Base-by-base conservation (phyloP, 2,113 vertebrate genomes). In the Dicaeum eximium region DNA sequence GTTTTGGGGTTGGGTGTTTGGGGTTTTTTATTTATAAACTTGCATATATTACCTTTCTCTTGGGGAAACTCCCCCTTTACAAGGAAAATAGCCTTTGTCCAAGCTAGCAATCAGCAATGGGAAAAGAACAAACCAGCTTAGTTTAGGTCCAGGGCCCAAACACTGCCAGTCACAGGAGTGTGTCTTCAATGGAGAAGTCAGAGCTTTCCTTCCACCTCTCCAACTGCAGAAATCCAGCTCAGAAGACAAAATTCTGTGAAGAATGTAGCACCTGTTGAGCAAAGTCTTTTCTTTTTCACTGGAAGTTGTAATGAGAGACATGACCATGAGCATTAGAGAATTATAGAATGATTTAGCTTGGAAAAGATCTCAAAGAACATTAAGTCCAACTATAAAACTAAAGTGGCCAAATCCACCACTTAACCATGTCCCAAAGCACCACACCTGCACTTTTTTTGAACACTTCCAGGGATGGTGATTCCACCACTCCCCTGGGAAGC, bases 331-430 rank as follows among this genome's bases (percentile, higher is more conserved):
- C 28, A 61, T 40, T 13, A 62, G 30, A 69, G 24, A 81, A 66
- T 30, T 45, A 45, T 15, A 61, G 35, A 50, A 62, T 50, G 4
- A 50, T 48, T 42, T 37, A 28, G 13, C 8, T 12, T 70, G 48
- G 35, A 56, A 82, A 75, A 56, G 10, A 48, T 17, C 31, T 56
- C 71, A 56, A 42, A 56, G 40, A 33, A 20, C 15, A 24, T 33
- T 3, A 77, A 56, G 31, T 70, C 18, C 71, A 75, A 42, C 35
- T 31, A 56, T 70, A 61, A 54, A 40, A 27, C 15, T 37, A 37
- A 16, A 18, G 37, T 0, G 0, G 18, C 31, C 40, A 83, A 33
- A 60, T 62, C 50, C 48, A 48, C 15, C 40, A 33, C 25, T 45
- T 48, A 48, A 35, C 31, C 31, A 8, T 10, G 8, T 31, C 35